Base-by-base conservation (phyloP, 2,888 invertebrate species). In the Ectropis crepuscularia region DNA sequence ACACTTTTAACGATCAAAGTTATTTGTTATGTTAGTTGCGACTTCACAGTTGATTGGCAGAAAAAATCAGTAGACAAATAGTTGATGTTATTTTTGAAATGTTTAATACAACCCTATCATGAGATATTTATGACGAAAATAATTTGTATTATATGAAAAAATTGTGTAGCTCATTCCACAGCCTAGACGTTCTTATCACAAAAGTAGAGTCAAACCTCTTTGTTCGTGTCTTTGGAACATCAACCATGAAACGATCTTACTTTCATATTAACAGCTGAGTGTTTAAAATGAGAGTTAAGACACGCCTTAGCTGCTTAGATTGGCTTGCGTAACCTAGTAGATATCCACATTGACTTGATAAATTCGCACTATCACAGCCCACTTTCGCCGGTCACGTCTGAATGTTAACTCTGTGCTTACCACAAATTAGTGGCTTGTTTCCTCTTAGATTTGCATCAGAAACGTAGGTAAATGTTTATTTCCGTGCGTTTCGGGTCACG, bases 301-400 rank as follows among this genome's bases (percentile, higher is more conserved):
- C 12, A 50, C 12, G 39, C 39, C 50, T 39, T 46, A 12, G 4
- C 7, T 55, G 46, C 46, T 46, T 47, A 47, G 38, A 6, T 16
- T 58, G n/a, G 28, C 37, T 73, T 73, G 65, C 67, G 72, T 69
- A 74, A 74, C 59, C 59, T 63, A 68, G 74, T 72, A 68, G 73
- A 67, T 59, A 63, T 74, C 73, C 73, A 70, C 77, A 74, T 73
- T 62, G 53, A 73, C 74, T 80, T 83, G 80, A 85, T 84, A 79
- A 80, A 81, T 83, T 79, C 73, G 77, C 80, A 75, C 75, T 75
- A 68, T 64, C 59, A 51, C 53, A 74, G 74, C 74, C 78, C 78
- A 88, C 90, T 89, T 90, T 90, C 89, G 74, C 83, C 73, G 76
- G 80, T 88, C 87, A 88, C 78, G 81, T 79, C 65, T 49, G 59